These are phyloP conservation scores for Eumaeus atala DNA, from an alignment of 1,140 invertebrate genomes.

Conservation along the genomic window DNA sequence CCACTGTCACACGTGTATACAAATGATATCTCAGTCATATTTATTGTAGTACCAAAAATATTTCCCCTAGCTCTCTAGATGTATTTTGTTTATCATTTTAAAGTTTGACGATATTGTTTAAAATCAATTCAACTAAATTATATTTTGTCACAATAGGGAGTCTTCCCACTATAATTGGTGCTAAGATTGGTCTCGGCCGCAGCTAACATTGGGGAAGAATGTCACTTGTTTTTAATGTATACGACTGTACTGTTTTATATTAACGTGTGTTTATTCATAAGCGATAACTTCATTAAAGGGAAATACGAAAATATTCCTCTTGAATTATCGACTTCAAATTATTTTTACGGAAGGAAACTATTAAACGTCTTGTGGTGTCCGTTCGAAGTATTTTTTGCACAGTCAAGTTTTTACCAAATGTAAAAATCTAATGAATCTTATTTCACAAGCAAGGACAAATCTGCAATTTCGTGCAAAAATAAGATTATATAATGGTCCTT, in stretches of 20 bases:
- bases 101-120: conserved; percentile 29
- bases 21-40: conserved; percentile 43
- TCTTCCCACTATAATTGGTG: conserved; percentile 22
- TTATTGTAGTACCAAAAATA: conserved; percentile 53
- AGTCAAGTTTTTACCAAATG: too few species aligned
- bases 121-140: conserved; percentile 40
- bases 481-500: background rate
- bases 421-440: too few species aligned
- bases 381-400: too few species aligned
- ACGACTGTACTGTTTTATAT: background rate
- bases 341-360: too few species aligned
- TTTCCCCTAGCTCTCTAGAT: conserved; percentile 54
- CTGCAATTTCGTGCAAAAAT: too few species aligned
- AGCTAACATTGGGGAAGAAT: background rate
- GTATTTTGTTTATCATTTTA: conserved; percentile 33
- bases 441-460: too few species aligned
- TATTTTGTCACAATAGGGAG: conserved; percentile 24
- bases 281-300: too few species aligned
- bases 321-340: too few species aligned
- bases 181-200: conserved; percentile 19
- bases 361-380: too few species aligned
- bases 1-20: conserved; percentile 30
- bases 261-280: background rate
- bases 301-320: too few species aligned
- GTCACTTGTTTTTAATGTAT: background rate